These are phyloP conservation scores for Apis cerana DNA, from an alignment of 1,140 invertebrate genomes.

Conservation along the genomic window DNA sequence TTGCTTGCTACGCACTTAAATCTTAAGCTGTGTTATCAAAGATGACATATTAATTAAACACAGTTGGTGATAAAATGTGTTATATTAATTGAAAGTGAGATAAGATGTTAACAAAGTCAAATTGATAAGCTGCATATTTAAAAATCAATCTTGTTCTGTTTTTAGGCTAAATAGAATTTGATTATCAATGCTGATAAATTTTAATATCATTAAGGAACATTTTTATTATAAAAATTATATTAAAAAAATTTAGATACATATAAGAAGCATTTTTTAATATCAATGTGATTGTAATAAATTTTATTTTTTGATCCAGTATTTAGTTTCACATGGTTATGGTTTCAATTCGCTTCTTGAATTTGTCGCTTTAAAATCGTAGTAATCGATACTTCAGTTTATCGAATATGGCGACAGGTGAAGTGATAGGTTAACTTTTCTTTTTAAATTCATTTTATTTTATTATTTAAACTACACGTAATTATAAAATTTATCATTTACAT, in stretches of 20 bases:
- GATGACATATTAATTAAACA: not conserved
- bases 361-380: no score
- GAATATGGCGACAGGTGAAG: no score
- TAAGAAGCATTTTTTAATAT: not conserved
- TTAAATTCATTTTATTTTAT: no score
- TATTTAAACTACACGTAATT: no score
- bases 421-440: no score
- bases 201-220: no score
- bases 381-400: not conserved
- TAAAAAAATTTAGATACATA: not conserved
- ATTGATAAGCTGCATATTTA: not conserved
- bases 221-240: not conserved
- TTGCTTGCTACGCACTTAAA: slow-evolving; percentile 25
- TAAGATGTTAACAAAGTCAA: not conserved
- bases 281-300: no score
- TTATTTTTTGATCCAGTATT: not conserved
- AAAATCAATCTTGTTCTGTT: not conserved
- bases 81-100: not conserved
- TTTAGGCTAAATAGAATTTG: not conserved
- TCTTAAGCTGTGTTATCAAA: slow-evolving; percentile 20
- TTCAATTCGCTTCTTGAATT: no score
- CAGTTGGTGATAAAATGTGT: not conserved
- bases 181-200: not conserved
- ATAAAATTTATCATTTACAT: no score
- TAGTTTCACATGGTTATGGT: not conserved